Evolutionary conservation across 2,888 invertebrate species (phyloP).

Genomic region (Cosmorhoe ocellata): DNA sequence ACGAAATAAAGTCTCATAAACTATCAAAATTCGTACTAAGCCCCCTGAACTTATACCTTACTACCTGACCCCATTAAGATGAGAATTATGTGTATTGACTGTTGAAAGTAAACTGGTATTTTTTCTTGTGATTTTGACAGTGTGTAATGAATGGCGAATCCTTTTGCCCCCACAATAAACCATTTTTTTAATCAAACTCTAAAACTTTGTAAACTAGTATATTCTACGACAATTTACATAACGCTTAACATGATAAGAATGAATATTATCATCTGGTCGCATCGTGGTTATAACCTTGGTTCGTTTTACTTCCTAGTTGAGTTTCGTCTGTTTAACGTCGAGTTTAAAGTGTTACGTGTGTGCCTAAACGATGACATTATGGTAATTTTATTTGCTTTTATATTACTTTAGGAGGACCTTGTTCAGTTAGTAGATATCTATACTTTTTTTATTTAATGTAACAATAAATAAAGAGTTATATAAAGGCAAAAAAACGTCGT

Average conservation of each 20-base stretch:
- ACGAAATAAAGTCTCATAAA: too few relatives aligned
- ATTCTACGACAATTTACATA: slow-evolving; percentile 34
- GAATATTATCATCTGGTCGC: slow-evolving; percentile 47
- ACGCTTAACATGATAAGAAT: slow-evolving; percentile 50
- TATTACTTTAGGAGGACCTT: neutral
- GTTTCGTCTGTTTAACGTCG: slow-evolving; percentile 29
- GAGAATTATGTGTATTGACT: neutral
- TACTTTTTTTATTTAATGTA: too few relatives aligned
- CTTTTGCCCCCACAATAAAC: too few relatives aligned
- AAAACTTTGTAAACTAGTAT: slow-evolving; percentile 7
- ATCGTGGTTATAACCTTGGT: slow-evolving; percentile 53
- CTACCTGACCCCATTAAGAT: slow-evolving; percentile 16
- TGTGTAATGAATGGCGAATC: too few relatives aligned
- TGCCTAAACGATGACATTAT: slow-evolving; percentile 17
- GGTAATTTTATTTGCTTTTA: slow-evolving; percentile 13
- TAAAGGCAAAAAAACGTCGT: too few relatives aligned
- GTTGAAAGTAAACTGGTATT: too few relatives aligned
- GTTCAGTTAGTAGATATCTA: too few relatives aligned
- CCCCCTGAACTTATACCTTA: too few relatives aligned
- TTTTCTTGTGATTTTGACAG: too few relatives aligned
- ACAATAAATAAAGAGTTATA: too few relatives aligned
- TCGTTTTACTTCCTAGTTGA: slow-evolving; percentile 51
- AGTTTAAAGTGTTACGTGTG: slow-evolving; percentile 15
- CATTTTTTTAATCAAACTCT: neutral
- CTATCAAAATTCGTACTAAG: too few relatives aligned